Percentiles rank a stretch among this genome's conserved stretches.
These are phyloP conservation scores for Chiloscyllium plagiosum DNA, from an alignment of 2,113 vertebrate genomes.

Conservation along the genomic window DNA sequence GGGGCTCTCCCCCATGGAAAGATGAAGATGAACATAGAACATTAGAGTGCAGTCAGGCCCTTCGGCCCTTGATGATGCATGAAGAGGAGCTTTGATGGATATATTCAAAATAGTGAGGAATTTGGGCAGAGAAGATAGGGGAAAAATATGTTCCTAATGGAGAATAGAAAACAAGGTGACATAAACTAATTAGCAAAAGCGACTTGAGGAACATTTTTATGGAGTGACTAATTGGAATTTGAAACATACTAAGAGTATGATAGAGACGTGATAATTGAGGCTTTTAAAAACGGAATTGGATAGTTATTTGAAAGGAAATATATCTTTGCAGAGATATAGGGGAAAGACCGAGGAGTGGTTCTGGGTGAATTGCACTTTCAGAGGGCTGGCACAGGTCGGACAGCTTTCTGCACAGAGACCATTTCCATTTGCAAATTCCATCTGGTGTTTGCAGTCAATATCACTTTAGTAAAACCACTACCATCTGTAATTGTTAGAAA, in stretches of 20 bases:
- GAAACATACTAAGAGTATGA: neutral
- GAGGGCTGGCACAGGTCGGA: too few species aligned
- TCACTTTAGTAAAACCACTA: neutral
- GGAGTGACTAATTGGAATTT: neutral
- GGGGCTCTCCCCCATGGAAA: neutral
- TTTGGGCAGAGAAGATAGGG: neutral
- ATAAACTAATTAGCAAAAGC: neutral
- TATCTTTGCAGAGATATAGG: neutral
- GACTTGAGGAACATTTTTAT: neutral
- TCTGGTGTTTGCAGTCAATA: neutral
- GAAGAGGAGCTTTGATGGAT: neutral
- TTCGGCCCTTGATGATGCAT: too few species aligned
- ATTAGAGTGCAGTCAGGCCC: too few species aligned
- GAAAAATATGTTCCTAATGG: neutral
- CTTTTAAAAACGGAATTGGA: neutral
- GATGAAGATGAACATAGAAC: too few species aligned
- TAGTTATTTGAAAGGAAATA: neutral
- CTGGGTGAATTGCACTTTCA: neutral
- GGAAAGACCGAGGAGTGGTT: neutral
- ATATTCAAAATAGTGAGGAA: neutral
- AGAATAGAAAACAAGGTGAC: neutral
- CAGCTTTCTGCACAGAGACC: neutral
- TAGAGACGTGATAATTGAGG: neutral
- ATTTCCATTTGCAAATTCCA: neutral
- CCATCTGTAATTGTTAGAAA: neutral